Base-by-base conservation (phyloP, 1,140 invertebrate genomes). In the Meloidogyne exigua region DNA sequence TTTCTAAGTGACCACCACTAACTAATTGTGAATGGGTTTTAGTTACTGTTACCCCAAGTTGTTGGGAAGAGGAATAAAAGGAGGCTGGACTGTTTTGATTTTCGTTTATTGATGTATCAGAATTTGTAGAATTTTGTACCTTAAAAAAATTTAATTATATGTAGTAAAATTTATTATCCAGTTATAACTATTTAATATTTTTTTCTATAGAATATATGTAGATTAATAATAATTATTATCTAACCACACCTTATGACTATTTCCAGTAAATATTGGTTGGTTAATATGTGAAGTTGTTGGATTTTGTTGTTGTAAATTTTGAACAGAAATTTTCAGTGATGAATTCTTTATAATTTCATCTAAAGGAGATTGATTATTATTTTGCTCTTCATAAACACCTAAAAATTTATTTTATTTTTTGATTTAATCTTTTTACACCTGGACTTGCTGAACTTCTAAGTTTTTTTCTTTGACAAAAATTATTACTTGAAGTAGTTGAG, bases 1-100 rank as follows among this genome's bases (percentile, higher is more conserved):
- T 73, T 36, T 62, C 57, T 11, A 15, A 28, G 36, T 57, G 65
- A 28, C 26, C 57, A 36, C 72, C 72, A 65, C 15, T n/a, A 26
- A 73, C 11, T 32, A 73, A 62, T 21, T 64, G 28, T 23, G 72
- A 73, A 32, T 73, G 72, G 18, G 57, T 57, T 21, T 28, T 25
- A 0, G 42, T 9, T 36, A 73, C 57, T 36, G 26, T 18, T 5
- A 42, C 23, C 18, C 26, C 69, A 11, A 71, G 18, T 1, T 36
- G 39, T 23, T 23, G 26, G 15, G 26, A 70, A 39, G 36, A 39
- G 5, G 49, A 57, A 49, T 1, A 18, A 57, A 57, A 57, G n/a
- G 49, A n/a, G 7, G n/a, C 18, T 57, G 49, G 18, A 57, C 49
- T 57, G 18, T n/a, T 18, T 57, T 57, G 49, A 57, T 57, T 57